phyloP scores from a whole-genome alignment of 2,888 invertebrate species.

The Abscondita cerata region DNA sequence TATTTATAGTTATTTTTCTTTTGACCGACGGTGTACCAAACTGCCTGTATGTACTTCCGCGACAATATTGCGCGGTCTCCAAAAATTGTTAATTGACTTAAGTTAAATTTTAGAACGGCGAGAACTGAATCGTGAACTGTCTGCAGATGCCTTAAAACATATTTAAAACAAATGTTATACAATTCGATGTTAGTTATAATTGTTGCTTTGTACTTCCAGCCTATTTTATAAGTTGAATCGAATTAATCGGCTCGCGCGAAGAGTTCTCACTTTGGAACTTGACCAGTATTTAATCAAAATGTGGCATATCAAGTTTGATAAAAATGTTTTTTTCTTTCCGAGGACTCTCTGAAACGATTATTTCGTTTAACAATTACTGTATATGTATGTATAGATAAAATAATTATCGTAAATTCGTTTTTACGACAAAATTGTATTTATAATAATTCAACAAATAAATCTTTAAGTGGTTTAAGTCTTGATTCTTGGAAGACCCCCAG shows the following conservation, averaged over 20 bases:
- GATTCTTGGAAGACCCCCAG: too few species aligned
- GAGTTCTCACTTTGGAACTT: slow-evolving; percentile 6
- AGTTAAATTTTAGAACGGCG: slow-evolving; percentile 1
- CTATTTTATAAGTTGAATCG: slow-evolving; percentile 29
- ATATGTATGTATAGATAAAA: slow-evolving; percentile 36
- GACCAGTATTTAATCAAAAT: slow-evolving; percentile 28
- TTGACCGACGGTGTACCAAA: slow-evolving; percentile 21
- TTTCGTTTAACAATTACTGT: slow-evolving; percentile 18
- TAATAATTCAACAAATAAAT: slow-evolving; percentile 6
- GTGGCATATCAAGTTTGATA: slow-evolving; percentile 31
- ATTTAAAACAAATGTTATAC: slow-evolving; percentile 22
- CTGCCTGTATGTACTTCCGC: slow-evolving; percentile 12
- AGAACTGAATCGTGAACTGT: slow-evolving; percentile 28
- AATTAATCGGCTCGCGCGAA: slow-evolving; percentile 9
- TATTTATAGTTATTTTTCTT: slow-evolving; percentile 34
- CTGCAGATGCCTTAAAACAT: slow-evolving; percentile 27
- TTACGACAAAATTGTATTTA: too few species aligned
- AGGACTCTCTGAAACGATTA: background rate
- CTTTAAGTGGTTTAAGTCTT: too few species aligned
- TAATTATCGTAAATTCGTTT: slow-evolving; percentile 26
- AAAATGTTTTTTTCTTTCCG: background rate
- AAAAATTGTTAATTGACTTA: too few species aligned
- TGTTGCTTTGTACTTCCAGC: slow-evolving; percentile 36
- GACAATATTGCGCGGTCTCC: too few species aligned
- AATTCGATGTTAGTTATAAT: slow-evolving; percentile 33